These are phyloP conservation scores for Lates japonicus DNA, from an alignment of 2,797 vertebrate genomes.

Conservation along the genomic window DNA sequence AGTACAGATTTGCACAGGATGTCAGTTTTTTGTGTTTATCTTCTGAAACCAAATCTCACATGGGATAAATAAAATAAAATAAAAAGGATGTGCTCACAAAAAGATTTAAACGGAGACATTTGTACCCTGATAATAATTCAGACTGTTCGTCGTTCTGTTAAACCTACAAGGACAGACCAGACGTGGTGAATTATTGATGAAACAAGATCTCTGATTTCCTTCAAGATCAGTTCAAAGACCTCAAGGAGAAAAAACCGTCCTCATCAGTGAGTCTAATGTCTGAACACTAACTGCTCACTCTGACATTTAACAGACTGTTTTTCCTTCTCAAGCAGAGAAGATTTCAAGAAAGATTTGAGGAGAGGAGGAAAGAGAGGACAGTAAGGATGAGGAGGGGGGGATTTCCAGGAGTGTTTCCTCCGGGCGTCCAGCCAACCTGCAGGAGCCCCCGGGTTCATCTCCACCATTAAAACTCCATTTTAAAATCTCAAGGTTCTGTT, in stretches of 20 bases:
- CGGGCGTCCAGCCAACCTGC: slow-evolving; percentile 22
- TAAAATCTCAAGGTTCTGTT: neutral
- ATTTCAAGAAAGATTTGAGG: neutral
- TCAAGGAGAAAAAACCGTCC: neutral
- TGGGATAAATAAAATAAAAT: neutral
- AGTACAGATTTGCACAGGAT: too few species aligned
- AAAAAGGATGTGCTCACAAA: neutral
- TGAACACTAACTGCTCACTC: neutral
- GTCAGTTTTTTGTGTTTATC: too few species aligned
- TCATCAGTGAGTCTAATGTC: neutral
- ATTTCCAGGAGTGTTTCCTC: slow-evolving; percentile 5
- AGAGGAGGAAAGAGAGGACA: neutral
- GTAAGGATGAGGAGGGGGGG: neutral
- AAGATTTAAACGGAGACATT: neutral
- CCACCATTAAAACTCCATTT: slow-evolving; percentile 44
- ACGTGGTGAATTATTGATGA: slow-evolving; percentile 34
- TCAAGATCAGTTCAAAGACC: slow-evolving; percentile 22
- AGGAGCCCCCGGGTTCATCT: slow-evolving; percentile 17
- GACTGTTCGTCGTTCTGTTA: neutral
- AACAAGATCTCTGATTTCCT: slow-evolving; percentile 17
- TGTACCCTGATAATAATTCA: slow-evolving; percentile 10
- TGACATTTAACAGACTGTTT: neutral
- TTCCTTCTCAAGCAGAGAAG: too few species aligned
- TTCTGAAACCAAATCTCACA: too few species aligned
- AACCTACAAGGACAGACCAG: slow-evolving; percentile 2